Evolutionary conservation across 2,797 vertebrate genomes (phyloP).

Genomic region (Syndactyla subalaris): DNA sequence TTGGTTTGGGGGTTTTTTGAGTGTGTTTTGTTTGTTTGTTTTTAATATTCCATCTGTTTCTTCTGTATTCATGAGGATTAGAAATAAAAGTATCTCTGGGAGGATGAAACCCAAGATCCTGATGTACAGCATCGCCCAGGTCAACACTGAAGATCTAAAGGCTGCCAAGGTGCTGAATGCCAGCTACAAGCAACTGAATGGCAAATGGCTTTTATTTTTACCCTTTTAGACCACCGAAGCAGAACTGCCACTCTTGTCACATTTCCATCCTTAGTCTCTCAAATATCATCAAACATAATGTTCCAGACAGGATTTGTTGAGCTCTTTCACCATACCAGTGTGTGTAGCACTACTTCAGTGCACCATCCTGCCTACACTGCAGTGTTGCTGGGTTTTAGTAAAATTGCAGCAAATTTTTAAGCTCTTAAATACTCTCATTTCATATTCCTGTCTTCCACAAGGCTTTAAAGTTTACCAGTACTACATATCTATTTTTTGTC

Average conservation of each 20-base stretch:
- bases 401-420: not conserved
- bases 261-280: not conserved
- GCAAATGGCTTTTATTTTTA: not conserved
- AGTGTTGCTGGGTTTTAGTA: not conserved
- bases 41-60: not conserved
- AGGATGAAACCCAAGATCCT: not conserved
- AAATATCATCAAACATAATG: not conserved
- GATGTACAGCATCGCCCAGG: not conserved
- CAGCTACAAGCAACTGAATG: not conserved
- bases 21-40: not conserved
- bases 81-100: not conserved
- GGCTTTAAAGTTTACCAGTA: conserved; percentile 8
- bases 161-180: not conserved
- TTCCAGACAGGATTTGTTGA: not conserved
- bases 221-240: not conserved
- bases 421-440: not conserved
- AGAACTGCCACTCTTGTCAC: not conserved
- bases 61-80: not conserved
- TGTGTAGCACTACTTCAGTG: not conserved
- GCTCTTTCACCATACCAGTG: not conserved
- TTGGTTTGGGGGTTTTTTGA: not conserved
- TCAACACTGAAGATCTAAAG: not conserved
- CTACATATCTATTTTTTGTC: not conserved
- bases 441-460: not conserved
- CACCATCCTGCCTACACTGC: not conserved